Evolutionary conservation across 2,888 invertebrate genomes (phyloP).

Genomic region (Elysia crispata): DNA sequence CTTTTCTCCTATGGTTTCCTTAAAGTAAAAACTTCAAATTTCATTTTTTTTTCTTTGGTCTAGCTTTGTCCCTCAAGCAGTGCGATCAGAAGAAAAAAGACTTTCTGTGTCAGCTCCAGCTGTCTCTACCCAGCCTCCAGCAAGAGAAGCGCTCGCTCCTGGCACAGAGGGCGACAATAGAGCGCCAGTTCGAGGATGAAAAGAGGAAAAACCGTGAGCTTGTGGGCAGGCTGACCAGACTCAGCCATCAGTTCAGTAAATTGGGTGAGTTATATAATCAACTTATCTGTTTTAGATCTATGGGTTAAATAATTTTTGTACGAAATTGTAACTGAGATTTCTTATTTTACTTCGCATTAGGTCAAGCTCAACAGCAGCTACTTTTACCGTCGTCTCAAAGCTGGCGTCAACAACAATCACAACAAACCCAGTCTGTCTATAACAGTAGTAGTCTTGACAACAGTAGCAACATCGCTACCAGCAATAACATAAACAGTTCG

Average conservation of each 20-base stretch:
- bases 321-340: background rate
- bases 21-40: no score
- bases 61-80: conserved; percentile 34
- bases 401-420: no score
- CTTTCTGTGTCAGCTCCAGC: conserved; percentile 49
- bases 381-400: background rate
- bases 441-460: no score
- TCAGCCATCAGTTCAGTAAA: conserved; percentile 43
- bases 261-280: conserved; percentile 15
- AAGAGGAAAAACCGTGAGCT: conserved; percentile 51
- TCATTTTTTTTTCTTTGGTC: no score
- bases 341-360: background rate
- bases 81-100: conserved; percentile 39
- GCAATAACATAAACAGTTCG: conserved; percentile 13
- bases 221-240: conserved; percentile 42
- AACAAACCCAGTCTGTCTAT: no score
- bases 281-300: background rate
- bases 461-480: conserved; percentile 1
- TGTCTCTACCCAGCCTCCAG: conserved; percentile 47
- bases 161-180: conserved; percentile 50
- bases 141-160: conserved; percentile 47
- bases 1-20: background rate
- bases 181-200: conserved; percentile 52
- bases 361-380: conserved; percentile 36
- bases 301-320: background rate